Base-by-base conservation (phyloP, 2,797 vertebrate genomes). In the Hipposideros larvatus region DNA sequence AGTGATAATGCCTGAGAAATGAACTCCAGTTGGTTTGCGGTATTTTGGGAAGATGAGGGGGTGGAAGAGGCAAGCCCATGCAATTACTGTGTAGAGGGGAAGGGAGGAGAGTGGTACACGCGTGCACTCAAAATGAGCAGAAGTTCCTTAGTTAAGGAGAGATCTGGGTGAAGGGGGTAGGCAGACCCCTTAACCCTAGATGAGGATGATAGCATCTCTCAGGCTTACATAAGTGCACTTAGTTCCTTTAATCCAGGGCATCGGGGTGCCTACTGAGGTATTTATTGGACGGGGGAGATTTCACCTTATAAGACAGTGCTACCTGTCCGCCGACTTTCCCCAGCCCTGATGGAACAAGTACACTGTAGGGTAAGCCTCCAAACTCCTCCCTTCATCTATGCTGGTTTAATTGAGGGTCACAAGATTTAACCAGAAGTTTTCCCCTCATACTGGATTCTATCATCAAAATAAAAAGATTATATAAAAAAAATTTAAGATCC, bases 151-250 rank as follows among this genome's bases (percentile, higher is more conserved):
- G 46, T 78, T 75, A 31, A 79, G n/a, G 57, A 66, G 31, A 34
- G 37, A 16, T 66, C 0, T 53, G 66, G 46, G 21, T 70, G 83
- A 65, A 43, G 9, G 1, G 48, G 61, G 70, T 8, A 61, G 61
- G 21, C 5, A 11, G 79, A 51, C 57, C 48, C 48, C 26, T 10
- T 55, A 65, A 68, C 46, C 77, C 68, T 79, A 28, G 18, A 15
- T 66, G 61, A 86, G 68, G 88, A 10, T 65, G 71, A 18, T 43
- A 19, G 11, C 41, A 31, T 68, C 87, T 91, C 91, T 96, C 87
- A 94, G 90, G 77, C 68, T 92, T 86, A 75, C 70, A 90, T 80
- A 98, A 97, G 92, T 97, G 97, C 95, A 96, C 96, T 97, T 98
- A 95, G 65, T 92, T 94, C 63, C 80, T 94, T 86, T 46, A 75